phyloP scores from a whole-genome alignment of 1,140 invertebrate genomes.

The Bradynema listronoti region DNA sequence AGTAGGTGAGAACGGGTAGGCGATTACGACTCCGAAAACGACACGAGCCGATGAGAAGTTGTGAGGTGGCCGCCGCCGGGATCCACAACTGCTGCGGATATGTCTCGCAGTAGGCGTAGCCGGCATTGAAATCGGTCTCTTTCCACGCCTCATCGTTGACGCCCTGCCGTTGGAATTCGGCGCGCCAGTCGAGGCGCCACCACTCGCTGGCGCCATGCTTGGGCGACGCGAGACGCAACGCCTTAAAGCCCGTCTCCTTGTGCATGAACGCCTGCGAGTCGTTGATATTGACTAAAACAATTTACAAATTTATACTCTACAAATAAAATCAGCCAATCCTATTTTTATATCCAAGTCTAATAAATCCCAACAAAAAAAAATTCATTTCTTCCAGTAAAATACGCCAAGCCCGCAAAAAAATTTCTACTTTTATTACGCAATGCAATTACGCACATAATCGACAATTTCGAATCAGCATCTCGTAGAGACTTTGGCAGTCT shows the following conservation, averaged over 20 bases:
- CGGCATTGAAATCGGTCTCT: conserved; percentile 67
- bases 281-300: conserved; percentile 50
- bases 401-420: no score
- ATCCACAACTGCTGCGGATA: conserved; percentile 89
- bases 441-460: no score
- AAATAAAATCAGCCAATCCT: neutral
- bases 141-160: conserved; percentile 57
- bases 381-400: no score
- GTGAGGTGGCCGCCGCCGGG: conserved; percentile 73
- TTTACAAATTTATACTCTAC: conserved; percentile 16
- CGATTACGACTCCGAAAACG: conserved; percentile 88
- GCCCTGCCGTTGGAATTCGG: conserved; percentile 49
- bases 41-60: conserved; percentile 80
- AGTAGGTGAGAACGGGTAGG: conserved; percentile 85
- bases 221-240: neutral
- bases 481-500: conserved; percentile 89
- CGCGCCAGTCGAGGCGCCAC: conserved; percentile 47
- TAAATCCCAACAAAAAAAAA: conserved; percentile 26
- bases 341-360: neutral
- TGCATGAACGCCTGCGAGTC: conserved; percentile 50
- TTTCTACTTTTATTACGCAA: no score
- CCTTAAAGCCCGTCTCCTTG: conserved; percentile 26
- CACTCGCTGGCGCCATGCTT: no score
- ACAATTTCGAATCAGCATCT: conserved; percentile 75
- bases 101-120: conserved; percentile 74